Evolutionary conservation across 2,888 invertebrate species (phyloP).

Genomic region (Aporophyla lueneburgensis): DNA sequence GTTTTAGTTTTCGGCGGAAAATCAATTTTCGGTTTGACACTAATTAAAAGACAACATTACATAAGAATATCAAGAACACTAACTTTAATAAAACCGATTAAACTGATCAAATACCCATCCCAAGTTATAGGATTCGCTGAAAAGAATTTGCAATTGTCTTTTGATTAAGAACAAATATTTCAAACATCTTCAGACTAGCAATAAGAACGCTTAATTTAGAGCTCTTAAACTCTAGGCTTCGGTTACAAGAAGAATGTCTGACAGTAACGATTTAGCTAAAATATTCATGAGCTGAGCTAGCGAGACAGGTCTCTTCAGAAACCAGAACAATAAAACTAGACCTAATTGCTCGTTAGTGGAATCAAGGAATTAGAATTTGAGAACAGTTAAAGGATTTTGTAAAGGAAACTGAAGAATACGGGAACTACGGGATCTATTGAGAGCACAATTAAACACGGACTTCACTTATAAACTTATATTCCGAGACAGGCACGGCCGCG

Average conservation of each 20-base stretch:
- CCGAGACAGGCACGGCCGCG: no score
- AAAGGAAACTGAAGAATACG: no score
- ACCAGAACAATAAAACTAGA: conserved; percentile 31
- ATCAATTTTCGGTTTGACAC: no score
- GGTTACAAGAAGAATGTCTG: not conserved
- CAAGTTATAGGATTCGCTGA: not conserved
- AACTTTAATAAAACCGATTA: not conserved
- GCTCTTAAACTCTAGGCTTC: not conserved
- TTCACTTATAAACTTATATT: no score
- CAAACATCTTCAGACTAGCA: not conserved
- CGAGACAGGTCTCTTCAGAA: conserved; percentile 10
- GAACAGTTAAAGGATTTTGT: not conserved
- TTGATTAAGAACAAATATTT: not conserved
- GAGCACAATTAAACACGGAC: no score
- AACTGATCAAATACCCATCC: not conserved
- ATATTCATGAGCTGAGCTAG: conserved; percentile 44
- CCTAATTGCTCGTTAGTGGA: conserved; percentile 46
- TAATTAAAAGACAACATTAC: no score
- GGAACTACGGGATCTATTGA: no score
- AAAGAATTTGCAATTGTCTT: not conserved
- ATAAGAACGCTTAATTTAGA: not conserved
- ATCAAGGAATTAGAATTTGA: conserved; percentile 18
- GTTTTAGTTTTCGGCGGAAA: no score
- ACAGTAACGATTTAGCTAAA: conserved; percentile 30
- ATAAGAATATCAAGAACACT: not conserved